phyloP scores from a whole-genome alignment of 1,140 invertebrate genomes.

The Drosophila suzukii region DNA sequence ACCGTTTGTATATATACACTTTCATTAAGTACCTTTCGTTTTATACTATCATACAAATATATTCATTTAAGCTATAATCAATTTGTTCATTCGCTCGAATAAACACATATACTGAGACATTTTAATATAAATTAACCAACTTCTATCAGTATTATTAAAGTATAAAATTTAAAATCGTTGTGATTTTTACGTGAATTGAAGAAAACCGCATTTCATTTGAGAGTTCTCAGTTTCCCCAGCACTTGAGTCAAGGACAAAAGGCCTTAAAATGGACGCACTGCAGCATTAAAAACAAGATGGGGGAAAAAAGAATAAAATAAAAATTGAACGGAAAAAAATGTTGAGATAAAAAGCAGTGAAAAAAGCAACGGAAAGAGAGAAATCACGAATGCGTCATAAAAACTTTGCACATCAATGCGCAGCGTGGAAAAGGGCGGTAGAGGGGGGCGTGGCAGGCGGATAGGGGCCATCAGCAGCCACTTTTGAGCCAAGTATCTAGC shows the following conservation, averaged over 20 bases:
- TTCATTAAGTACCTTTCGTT: too few species aligned
- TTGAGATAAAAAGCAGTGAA: conserved; percentile 29
- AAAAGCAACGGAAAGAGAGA: conserved; percentile 48
- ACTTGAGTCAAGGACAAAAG: conserved; percentile 73
- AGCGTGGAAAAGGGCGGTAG: conserved; percentile 18
- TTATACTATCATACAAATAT: too few species aligned
- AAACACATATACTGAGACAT: too few species aligned
- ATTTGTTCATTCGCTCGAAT: too few species aligned
- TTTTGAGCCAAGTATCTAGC: conserved; percentile 49
- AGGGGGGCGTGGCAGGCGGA: conserved; percentile 23
- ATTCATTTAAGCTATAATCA: too few species aligned
- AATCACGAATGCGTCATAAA: conserved; percentile 80
- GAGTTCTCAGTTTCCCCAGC: conserved; percentile 41
- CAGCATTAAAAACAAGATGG: conserved; percentile 57
- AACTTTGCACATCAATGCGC: conserved; percentile 74
- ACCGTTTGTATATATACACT: too few species aligned
- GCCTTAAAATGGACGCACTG: conserved; percentile 70
- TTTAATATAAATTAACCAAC: too few species aligned
- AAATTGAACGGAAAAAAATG: conserved; percentile 33
- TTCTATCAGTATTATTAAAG: not conserved
- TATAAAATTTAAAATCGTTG: conserved; percentile 8
- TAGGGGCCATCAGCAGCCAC: conserved; percentile 60
- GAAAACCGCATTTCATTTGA: conserved; percentile 29
- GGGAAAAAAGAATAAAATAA: conserved; percentile 19
- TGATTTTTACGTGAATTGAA: conserved; percentile 16